A percentile compares a stretch with the other conserved stretches of the same genome.
phyloP scores from a whole-genome alignment of 2,797 vertebrate genomes.

The Amblyraja radiata region DNA sequence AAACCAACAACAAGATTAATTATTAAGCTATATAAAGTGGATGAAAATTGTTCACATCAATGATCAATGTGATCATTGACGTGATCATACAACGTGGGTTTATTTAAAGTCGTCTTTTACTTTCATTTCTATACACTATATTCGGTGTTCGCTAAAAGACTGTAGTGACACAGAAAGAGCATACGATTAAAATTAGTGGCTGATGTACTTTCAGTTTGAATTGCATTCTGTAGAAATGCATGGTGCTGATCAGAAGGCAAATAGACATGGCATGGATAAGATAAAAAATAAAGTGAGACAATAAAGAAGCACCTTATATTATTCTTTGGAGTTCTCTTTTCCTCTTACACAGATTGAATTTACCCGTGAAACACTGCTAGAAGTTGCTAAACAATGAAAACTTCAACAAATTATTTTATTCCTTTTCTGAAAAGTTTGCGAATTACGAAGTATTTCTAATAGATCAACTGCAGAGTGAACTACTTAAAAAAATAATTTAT shows the following conservation, averaged over 20 bases:
- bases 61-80: background rate
- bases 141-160: background rate
- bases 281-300: background rate
- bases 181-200: background rate
- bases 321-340: background rate
- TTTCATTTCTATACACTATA: background rate
- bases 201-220: background rate
- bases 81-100: background rate
- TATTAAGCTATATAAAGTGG: background rate
- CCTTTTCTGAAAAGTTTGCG: background rate
- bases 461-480: background rate
- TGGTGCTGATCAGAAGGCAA: no score
- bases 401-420: background rate
- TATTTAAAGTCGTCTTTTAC: background rate
- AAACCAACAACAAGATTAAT: conserved; percentile 13
- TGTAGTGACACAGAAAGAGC: background rate
- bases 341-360: background rate
- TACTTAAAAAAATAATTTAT: background rate
- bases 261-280: background rate
- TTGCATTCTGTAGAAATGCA: background rate
- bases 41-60: background rate
- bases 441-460: background rate
- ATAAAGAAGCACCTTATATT: background rate
- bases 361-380: background rate
- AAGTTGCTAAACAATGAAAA: background rate